Base-by-base conservation (phyloP, 2,113 vertebrate species). In the Actenoides hombroni region DNA sequence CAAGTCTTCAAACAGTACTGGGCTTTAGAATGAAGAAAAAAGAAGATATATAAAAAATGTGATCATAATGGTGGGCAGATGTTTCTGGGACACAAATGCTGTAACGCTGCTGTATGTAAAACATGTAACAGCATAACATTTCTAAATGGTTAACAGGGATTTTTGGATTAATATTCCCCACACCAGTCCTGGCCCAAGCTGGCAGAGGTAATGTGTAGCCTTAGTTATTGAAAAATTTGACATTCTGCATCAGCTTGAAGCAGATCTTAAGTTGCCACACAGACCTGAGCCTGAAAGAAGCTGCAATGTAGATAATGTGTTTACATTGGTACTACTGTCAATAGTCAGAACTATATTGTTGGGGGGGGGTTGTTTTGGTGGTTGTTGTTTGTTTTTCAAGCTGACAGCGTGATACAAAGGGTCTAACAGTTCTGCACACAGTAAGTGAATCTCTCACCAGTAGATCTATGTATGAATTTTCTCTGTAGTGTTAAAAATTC, bases 1-100 rank as follows among this genome's bases (percentile, higher is more conserved):
- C 95, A 99, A 97, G 95, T 98, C 98, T 86, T 98, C 95, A 82
- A 99, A 94, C 91, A 99, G 97, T 31, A 98, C 91, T 1, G 98
- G 98, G 95, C 99, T 99, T 95, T 11, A 81, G 74, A 91, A 82
- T 9, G n/a, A 89, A 51, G 29, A 76, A 90, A 93, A 94, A 95
- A 39, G 31, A 28, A 69, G 0, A 71, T 83, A 70, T 14, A 64
- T 83, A 65, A 73, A 90, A 86, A 90, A 54, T 20, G 37, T 35
- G 53, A 85, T 42, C 57, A 5, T 53, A 88, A 81, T 4, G 73
- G 61, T 1, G 2, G 25, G 67, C 83, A 90, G 77, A 84, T 40
- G 65, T 25, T 95, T 81, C 57, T 70, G 75, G 37, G 54, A 54
- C 39, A 40, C 0, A 9, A 88, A 83, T 6, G 29, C 54, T 81